Base-by-base conservation (phyloP, 2,888 invertebrate species). In the Tiliacea aurago region DNA sequence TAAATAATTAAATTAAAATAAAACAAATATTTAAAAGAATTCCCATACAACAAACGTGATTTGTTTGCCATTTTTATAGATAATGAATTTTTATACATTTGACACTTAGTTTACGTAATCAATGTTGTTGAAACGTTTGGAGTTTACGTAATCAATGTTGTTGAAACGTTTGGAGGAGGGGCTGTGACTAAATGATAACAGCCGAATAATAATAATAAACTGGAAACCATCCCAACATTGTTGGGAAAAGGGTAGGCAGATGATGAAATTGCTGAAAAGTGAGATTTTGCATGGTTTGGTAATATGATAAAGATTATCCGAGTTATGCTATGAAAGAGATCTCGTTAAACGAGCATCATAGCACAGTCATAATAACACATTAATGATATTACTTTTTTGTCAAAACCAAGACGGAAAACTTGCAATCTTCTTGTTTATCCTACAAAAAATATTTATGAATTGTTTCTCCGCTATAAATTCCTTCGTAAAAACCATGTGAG, bases 401-500 rank as follows among this genome's bases (percentile, higher is more conserved):
- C 18, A 10, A 61, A 65, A 49, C n/a, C 11, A 51, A 51, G 20
- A 59, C 56, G 37, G 45, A 59, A 67, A 51, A 41, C 49, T 61
- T n/a, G 37, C 45, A 56, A 45, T 53, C 23, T 11, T 33, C 2
- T 65, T 79, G 49, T 76, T 80, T 76, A 62, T 83, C 61, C 73
- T 67, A 41, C 64, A 73, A 63, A 64, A 67, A 72, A 85, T 80
- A 75, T 81, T 78, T 76, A 76, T 77, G 66, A 71, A 74, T 66
- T 70, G 72, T 76, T 76, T 80, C 78, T 73, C 82, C 73, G 70
- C 62, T 78, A 85, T 76, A 76, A 75, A 72, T 76, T 65, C 62
- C 9, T 77, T 80, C n/a, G 59, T 71, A 53, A 82, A 87, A 77
- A 74, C 88, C 88, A 85, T 89, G 88, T 85, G 85, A 73, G 77